A percentile compares a stretch with the other conserved stretches of the same genome.
phyloP scores from a whole-genome alignment of 2,888 invertebrate species.

The Heteromyza rotundicornis region DNA sequence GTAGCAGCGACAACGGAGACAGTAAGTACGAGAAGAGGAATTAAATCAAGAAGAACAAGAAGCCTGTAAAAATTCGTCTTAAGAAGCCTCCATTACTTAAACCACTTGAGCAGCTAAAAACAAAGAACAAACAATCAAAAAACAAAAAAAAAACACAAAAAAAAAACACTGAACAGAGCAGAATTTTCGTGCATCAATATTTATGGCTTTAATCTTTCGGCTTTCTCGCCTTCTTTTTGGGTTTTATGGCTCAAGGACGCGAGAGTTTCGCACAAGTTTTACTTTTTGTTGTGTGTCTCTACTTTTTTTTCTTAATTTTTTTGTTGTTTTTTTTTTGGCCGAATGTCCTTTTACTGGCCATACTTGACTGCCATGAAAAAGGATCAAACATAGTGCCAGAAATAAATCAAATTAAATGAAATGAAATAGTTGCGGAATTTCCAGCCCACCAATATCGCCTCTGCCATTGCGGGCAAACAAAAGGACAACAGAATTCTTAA shows the following conservation, averaged over 20 bases:
- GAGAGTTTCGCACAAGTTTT: conserved; percentile 10
- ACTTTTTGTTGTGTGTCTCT: neutral
- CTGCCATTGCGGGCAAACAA: too few species aligned
- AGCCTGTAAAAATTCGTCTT: too few species aligned
- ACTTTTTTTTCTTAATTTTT: neutral
- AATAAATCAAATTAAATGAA: conserved; percentile 55
- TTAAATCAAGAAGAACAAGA: neutral
- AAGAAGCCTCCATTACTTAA: too few species aligned
- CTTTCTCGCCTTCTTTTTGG: conserved; percentile 32
- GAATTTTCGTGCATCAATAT: conserved; percentile 37
- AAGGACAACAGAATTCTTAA: neutral
- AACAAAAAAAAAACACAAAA: neutral
- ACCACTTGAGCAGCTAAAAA: too few species aligned
- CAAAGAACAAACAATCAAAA: neutral
- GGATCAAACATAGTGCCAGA: conserved; percentile 23
- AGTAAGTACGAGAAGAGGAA: neutral
- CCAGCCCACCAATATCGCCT: too few species aligned
- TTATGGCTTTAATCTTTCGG: conserved; percentile 52
- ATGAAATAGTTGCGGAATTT: conserved; percentile 28
- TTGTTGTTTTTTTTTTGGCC: neutral
- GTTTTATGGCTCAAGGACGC: conserved; percentile 50
- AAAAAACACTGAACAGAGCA: neutral
- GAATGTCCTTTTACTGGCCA: neutral
- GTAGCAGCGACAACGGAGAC: too few species aligned
- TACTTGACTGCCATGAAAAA: neutral